These are phyloP conservation scores for Neolamprologus modestus DNA, from an alignment of 2,113 vertebrate species.

Conservation along the genomic window DNA sequence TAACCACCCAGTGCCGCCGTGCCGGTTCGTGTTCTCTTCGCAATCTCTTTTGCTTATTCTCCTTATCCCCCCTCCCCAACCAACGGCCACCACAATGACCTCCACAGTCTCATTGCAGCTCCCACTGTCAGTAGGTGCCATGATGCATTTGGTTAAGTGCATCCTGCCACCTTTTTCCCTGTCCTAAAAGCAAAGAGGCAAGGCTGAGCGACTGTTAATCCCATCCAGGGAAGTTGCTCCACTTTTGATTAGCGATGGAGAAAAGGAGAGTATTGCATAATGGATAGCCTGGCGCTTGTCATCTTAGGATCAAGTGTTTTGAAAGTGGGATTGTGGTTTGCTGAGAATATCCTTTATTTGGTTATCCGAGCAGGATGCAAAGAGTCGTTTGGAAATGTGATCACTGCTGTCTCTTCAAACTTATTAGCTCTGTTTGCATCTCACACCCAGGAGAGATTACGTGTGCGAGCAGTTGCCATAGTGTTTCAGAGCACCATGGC, in stretches of 20 bases:
- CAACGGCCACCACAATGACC: neutral
- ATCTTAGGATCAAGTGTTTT: slow-evolving; percentile 40
- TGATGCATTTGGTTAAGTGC: neutral
- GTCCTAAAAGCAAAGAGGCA: neutral
- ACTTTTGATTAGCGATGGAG: neutral
- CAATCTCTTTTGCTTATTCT: neutral
- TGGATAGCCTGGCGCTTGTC: slow-evolving; percentile 5
- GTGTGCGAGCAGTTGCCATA: slow-evolving; percentile 36
- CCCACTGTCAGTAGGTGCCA: neutral
- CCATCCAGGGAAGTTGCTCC: neutral
- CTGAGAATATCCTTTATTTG: slow-evolving; percentile 21
- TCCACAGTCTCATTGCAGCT: neutral
- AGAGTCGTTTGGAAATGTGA: slow-evolving; percentile 35
- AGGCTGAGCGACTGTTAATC: neutral
- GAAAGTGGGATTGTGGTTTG: slow-evolving; percentile 24
- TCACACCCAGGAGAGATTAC: slow-evolving; percentile 40
- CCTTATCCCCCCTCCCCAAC: neutral
- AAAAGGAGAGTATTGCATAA: slow-evolving; percentile 24
- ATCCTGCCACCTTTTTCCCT: neutral
- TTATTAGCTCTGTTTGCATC: slow-evolving; percentile 40
- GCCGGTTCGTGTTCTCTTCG: neutral
- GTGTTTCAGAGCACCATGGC: slow-evolving; percentile 19
- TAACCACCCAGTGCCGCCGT: neutral
- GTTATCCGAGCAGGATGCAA: neutral
- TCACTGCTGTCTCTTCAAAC: slow-evolving; percentile 39